Evolutionary conservation across 1,140 invertebrate species (phyloP).

Genomic region (Sarcophaga peregrina): DNA sequence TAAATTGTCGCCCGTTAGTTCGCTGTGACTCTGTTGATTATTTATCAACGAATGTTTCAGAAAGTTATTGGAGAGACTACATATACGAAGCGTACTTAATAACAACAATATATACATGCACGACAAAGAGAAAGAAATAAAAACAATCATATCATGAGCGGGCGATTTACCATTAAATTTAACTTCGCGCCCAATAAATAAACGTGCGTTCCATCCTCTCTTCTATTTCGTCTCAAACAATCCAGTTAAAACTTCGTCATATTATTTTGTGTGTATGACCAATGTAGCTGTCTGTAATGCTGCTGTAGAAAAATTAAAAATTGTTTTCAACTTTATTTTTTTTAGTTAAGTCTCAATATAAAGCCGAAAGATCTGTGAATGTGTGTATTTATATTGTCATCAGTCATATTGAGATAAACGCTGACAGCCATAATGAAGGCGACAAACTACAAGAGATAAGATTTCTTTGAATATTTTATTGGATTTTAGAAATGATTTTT

Average conservation of each 20-base stretch:
- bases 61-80: slow-evolving; percentile 21
- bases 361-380: neutral
- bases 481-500: too few relatives aligned
- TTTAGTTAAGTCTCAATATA: neutral
- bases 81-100: slow-evolving; percentile 22
- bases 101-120: neutral
- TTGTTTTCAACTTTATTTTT: neutral
- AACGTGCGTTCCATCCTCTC: neutral
- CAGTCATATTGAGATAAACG: neutral
- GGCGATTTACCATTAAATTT: slow-evolving; percentile 18
- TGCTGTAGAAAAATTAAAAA: neutral
- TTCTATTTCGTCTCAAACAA: neutral
- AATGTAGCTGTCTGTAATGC: neutral
- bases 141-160: neutral
- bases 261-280: neutral
- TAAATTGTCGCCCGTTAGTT: slow-evolving; percentile 27
- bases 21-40: slow-evolving; percentile 34
- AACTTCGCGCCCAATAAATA: slow-evolving; percentile 35
- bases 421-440: neutral
- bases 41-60: slow-evolving; percentile 36
- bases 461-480: too few relatives aligned
- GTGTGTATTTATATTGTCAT: neutral
- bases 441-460: neutral
- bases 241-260: slow-evolving; percentile 3
- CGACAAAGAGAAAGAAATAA: neutral